Evolutionary conservation across 2,797 vertebrate species (phyloP), one percentile per base, ranked within the genome.

Genomic region (Gambelia wislizenii): DNA sequence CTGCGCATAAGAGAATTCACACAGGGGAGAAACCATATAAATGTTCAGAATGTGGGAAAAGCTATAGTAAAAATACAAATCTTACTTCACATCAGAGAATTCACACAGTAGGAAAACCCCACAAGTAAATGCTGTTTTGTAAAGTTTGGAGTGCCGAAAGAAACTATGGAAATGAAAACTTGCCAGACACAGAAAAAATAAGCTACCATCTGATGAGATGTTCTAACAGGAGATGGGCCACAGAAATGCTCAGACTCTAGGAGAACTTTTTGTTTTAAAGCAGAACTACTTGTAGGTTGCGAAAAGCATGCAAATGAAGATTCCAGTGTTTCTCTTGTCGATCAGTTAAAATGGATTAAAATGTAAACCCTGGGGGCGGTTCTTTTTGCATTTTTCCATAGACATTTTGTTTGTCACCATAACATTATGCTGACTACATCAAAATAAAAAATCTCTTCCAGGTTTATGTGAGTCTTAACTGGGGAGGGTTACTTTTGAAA

Each of bases 1-100:
- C 49, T 2, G 44, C 56, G 6, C 87, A 89, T n/a, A 82, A 70
- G 59, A 84, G 72, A 18, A 84, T 89, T 39, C 87, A 89, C 74
- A 39, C 82, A 1, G 82, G 82, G 52, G 87, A 84, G 8, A 85
- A 74, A 61, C 80, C 70, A 2, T 88, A 81, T 18, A n/a, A 59
- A 8, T 84, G 80, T 44, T 83, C 61, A 47, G 69, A 88, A 22
- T 83, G 87, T 83, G 87, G 80, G 13, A 83, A 61, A 59, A 75
- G 56, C 49, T 85, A 54, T 4, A 74, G 69, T 75, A 76, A 85
- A 54, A 85, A 83, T 20, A 83, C 87, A 83, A 83, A 81, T 64
- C 81, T 88, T 61, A 83, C 49, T 42, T 59, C 69, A 27, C 81
- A 88, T 39, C 80, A 88, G 44, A 83, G 61, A 69, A 83, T n/a